These are phyloP conservation scores for Danio tinwini DNA, from an alignment of 2,797 vertebrate genomes.

Conservation along the genomic window DNA sequence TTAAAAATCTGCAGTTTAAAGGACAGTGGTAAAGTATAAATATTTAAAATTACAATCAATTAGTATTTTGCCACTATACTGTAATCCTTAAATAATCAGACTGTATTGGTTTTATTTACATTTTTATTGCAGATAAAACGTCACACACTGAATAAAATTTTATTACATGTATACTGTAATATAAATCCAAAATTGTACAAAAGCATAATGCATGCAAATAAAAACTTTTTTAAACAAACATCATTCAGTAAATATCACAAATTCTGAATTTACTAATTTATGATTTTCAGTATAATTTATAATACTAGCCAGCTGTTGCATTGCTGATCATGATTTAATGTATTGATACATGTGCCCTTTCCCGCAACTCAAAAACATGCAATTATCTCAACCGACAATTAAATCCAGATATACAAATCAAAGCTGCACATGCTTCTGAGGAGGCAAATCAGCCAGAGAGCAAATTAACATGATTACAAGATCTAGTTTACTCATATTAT, in stretches of 20 bases:
- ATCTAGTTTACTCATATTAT: conserved; percentile 8
- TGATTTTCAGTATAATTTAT: neutral
- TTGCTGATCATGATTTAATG: neutral
- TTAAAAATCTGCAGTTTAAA: too few relatives aligned
- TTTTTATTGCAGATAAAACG: too few relatives aligned
- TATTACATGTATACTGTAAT: too few relatives aligned
- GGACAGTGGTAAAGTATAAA: too few relatives aligned
- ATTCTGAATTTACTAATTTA: neutral
- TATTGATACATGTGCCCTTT: conserved; percentile 2
- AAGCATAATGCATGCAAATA: too few relatives aligned
- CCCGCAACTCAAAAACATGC: neutral
- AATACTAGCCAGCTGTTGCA: neutral
- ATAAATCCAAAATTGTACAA: too few relatives aligned
- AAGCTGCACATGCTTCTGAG: neutral
- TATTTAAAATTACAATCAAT: too few relatives aligned
- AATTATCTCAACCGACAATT: conserved; percentile 28
- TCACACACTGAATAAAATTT: too few relatives aligned
- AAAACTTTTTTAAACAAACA: neutral
- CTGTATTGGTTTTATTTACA: too few relatives aligned
- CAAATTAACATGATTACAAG: conserved; percentile 31
- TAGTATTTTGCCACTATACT: too few relatives aligned
- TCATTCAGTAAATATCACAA: neutral
- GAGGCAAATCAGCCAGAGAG: conserved; percentile 21
- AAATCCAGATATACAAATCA: conserved; percentile 16
- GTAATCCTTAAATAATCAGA: too few relatives aligned